Base-by-base conservation (phyloP, 2,113 vertebrate genomes). In the Phainopepla nitens region DNA sequence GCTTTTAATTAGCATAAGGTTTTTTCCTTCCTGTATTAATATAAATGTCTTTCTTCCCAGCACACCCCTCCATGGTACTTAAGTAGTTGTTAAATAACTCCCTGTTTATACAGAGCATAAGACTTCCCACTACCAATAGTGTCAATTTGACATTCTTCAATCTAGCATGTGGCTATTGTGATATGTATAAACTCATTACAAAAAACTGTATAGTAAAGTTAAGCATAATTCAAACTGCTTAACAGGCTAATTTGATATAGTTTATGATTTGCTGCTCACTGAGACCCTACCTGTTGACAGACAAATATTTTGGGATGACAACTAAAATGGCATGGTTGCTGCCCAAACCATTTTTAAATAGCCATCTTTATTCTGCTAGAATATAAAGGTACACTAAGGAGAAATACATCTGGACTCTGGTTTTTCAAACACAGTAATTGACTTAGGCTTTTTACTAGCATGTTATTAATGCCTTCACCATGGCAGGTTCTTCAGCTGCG, bases 31-130 rank as follows among this genome's bases (percentile, higher is more conserved):
- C 39, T 20, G 2, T 35, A 29, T 60, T 36, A 53, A 66, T 29
- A 24, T 58, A 29, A 22, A 22, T 36, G 3, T 31, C 18, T 89
- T 8, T 85, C 9, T 89, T 80, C 12, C 15, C 24, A 87, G 31
- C 1, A 6, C 3, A 15, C 2, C 8, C 10, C 3, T 17, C 3
- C 23, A 21, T 13, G 13, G 19, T 9, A 54, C 6, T 78, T 68
- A 53, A 82, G 4, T 10, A n/a, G 24, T 61, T 65, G 33, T 36
- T 25, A 39, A 90, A 53, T 19, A 65, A 20, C 7, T 70, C 25
- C 28, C 8, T 36, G 0, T 44, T 76, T 76, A 44, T 82, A 58
- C 8, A 58, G 41, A 56, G 3, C 11, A 3, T 56, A 88, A 65
- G 72, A n/a, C 9, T 79, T 11, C 6, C 23, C 7, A 5, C 8